Evolutionary conservation across 2,113 vertebrate genomes (phyloP), one percentile per base, ranked within the genome.

Genomic region (Elanus axillaris): DNA sequence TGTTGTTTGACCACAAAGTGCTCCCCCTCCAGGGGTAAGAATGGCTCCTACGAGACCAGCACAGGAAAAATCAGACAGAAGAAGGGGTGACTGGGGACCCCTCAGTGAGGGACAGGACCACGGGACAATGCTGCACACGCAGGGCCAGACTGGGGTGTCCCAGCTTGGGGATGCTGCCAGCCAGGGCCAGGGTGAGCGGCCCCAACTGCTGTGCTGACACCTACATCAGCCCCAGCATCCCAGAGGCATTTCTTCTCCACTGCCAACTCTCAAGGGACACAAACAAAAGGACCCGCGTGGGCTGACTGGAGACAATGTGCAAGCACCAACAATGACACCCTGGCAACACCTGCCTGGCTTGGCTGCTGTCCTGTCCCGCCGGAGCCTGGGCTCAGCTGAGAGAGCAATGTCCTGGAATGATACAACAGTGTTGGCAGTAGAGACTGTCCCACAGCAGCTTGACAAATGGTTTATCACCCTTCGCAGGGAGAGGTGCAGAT

Each of bases 171-270:
- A 69, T 1, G 4, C 78, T n/a, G 23, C 27, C 64, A 62, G 34
- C 40, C 38, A 10, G 40, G 11, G 38, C 40, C 38, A 10, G 47
- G 11, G 27, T 1, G 3, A 63, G 48, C 1, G 18, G 19, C 43
- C 23, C 20, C 5, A 1, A 13, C 32, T 1, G 2, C 21, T 5
- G 2, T 4, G 2, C 26, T 12, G 22, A 50, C 9, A 22, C 11
- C 47, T 31, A 13, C 53, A 53, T 31, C 55, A 48, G 40, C 12
- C n/a, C 43, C 72, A 42, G 52, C 22, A 48, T 10, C 20, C 32
- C 71, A 22, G 10, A 42, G 34, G 21, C 52, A 34, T 17, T 27
- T 34, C 67, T 53, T 29, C 73, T 67, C 40, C n/a, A 11, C 8
- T 1, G 3, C 15, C 5, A 1, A 43, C 36, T n/a, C 29, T 6